These are phyloP conservation scores for Drosophila anomelani DNA, from an alignment of 2,888 invertebrate genomes.

Conservation along the genomic window DNA sequence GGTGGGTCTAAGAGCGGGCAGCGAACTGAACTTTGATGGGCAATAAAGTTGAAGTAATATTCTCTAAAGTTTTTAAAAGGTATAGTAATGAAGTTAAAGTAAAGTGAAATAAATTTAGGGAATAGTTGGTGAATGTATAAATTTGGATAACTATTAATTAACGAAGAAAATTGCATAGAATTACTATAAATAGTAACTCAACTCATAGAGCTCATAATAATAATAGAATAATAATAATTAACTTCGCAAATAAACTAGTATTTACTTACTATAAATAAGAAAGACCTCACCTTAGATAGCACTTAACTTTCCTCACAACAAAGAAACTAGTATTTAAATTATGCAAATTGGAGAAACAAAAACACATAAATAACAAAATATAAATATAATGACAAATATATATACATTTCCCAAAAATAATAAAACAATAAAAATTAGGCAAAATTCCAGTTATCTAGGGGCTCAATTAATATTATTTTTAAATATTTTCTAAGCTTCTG, in stretches of 20 bases:
- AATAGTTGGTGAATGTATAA: neutral
- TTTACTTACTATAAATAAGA: neutral
- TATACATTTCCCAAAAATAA: neutral
- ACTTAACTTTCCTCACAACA: neutral
- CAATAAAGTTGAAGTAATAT: neutral
- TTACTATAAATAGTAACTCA: neutral
- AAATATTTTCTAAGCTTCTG: neutral
- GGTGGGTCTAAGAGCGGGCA: neutral
- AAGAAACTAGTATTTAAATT: conserved; percentile 9
- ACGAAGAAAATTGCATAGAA: neutral
- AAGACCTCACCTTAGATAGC: neutral
- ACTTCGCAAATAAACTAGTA: neutral
- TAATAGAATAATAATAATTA: too few relatives aligned
- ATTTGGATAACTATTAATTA: too few relatives aligned
- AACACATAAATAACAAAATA: neutral
- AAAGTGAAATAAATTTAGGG: too few relatives aligned
- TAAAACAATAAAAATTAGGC: too few relatives aligned
- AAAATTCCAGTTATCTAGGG: neutral
- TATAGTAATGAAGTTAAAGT: neutral
- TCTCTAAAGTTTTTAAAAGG: neutral
- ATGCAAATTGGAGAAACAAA: neutral
- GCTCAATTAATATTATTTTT: conserved; percentile 1
- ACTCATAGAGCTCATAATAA: too few relatives aligned
- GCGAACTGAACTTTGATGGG: neutral
- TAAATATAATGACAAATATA: neutral